Conservation (phyloP, 2,113 vertebrate species). For the Amblyopsis rosae region DNA sequence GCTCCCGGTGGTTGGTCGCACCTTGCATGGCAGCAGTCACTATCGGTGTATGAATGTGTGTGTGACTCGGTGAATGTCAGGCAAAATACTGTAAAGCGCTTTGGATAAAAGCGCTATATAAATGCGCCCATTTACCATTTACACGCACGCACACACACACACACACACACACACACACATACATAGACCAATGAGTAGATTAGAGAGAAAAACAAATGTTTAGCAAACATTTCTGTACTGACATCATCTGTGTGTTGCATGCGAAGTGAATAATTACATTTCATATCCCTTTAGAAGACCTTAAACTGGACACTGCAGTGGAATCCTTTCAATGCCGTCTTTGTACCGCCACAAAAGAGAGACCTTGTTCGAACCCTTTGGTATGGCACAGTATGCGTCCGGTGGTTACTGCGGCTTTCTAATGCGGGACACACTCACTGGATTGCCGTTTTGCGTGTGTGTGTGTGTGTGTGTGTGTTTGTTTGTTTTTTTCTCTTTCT, state of each 20-base stretch:
- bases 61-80: no score
- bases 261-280: constrained; percentile 35
- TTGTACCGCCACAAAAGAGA: constrained; percentile 23
- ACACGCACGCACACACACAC: no score
- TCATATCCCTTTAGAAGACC: constrained; percentile 39
- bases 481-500: neutral
- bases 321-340: constrained; percentile 34
- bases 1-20: no score
- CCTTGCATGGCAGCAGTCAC: no score
- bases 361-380: constrained; percentile 5
- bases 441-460: constrained; percentile 3
- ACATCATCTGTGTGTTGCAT: constrained; percentile 1
- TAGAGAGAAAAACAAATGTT: neutral
- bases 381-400: neutral
- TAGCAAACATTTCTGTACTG: neutral
- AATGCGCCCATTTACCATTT: no score
- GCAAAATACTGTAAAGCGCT: no score
- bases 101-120: no score
- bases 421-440: no score
- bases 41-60: no score
- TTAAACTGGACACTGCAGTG: constrained; percentile 29
- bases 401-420: no score
- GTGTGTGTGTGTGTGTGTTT: neutral
- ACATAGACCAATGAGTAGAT: neutral
- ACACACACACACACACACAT: neutral